phyloP scores from a whole-genome alignment of 2,113 vertebrate species.

The Cygnus buccinator region DNA sequence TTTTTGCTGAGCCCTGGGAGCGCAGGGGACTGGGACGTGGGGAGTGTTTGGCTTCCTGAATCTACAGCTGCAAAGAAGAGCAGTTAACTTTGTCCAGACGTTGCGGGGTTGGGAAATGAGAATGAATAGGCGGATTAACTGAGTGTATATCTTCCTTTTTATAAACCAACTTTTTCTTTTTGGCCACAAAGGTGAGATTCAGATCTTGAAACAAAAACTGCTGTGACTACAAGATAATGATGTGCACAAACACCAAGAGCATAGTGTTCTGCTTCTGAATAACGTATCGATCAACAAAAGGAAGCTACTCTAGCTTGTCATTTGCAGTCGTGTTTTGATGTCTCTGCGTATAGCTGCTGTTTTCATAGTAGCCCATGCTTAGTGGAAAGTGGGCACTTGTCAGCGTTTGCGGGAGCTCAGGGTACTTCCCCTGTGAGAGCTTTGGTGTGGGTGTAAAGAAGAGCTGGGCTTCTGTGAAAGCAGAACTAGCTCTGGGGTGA shows the following conservation, averaged over 20 bases:
- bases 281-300: not conserved
- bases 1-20: not conserved
- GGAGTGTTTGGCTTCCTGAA: not conserved
- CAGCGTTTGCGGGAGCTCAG: not conserved
- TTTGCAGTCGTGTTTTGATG: not conserved
- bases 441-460: not conserved
- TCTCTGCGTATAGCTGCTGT: not conserved
- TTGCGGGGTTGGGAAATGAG: not conserved
- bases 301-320: not conserved
- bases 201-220: not conserved
- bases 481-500: not conserved
- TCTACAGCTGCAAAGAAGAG: not conserved
- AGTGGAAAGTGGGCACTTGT: not conserved
- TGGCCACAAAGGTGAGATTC: not conserved
- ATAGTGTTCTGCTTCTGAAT: not conserved
- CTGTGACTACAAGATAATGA: not conserved
- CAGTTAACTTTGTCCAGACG: not conserved
- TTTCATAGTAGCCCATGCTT: not conserved
- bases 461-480: not conserved
- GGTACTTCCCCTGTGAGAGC: rapidly evolving
- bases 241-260: rapidly evolving
- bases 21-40: rapidly evolving
- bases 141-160: not conserved
- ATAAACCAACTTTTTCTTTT: not conserved
- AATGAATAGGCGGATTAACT: not conserved